Percentiles rank a stretch among this genome's conserved stretches.
Evolutionary conservation across 1,140 invertebrate species (phyloP).

Genomic region (Megalopta genalis): DNA sequence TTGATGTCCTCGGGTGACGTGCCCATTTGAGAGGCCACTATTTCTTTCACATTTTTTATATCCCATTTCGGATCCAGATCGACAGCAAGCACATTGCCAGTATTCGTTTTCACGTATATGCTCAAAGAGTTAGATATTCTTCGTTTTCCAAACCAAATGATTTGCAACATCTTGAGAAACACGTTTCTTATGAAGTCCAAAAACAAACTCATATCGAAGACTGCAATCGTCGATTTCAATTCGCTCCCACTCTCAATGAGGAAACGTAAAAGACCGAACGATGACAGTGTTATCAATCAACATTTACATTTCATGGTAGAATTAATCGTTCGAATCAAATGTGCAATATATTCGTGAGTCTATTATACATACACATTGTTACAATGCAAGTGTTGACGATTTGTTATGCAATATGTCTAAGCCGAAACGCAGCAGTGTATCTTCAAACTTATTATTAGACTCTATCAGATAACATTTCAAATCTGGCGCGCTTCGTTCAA

Average conservation of each 20-base stretch:
- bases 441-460: too few relatives aligned
- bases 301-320: not conserved
- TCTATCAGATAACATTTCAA: too few relatives aligned
- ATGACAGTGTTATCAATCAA: not conserved
- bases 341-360: too few relatives aligned
- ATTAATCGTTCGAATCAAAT: too few relatives aligned
- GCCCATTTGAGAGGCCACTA: constrained; percentile 85
- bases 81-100: constrained; percentile 84
- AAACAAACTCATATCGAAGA: constrained; percentile 81
- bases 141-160: constrained; percentile 83
- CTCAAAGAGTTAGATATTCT: constrained; percentile 83
- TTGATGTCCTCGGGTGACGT: constrained; percentile 86
- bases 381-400: too few relatives aligned
- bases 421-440: too few relatives aligned
- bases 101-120: constrained; percentile 87
- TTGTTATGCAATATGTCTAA: too few relatives aligned
- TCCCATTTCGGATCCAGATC: constrained; percentile 89
- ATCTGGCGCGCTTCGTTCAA: too few relatives aligned
- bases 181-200: constrained; percentile 81
- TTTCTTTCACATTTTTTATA: constrained; percentile 87
- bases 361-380: too few relatives aligned
- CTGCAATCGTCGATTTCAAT: constrained; percentile 1
- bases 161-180: constrained; percentile 83
- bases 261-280: not conserved
- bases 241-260: not conserved